phyloP scores from a whole-genome alignment of 1,140 invertebrate genomes.

The Drosophila murphyi region DNA sequence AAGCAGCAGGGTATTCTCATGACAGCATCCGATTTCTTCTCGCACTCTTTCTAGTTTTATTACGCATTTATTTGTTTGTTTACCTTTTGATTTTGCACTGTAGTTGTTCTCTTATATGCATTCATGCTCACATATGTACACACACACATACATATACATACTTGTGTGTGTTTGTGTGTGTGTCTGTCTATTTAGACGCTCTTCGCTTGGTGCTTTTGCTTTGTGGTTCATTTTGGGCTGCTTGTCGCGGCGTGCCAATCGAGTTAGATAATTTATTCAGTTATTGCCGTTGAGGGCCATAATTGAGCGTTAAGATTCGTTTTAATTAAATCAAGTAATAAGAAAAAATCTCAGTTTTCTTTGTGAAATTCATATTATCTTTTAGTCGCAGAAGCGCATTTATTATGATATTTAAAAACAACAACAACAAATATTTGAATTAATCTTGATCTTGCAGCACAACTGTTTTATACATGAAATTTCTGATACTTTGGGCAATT shows the following conservation, averaged over 20 bases:
- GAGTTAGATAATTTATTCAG: constrained; percentile 42
- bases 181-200: constrained; percentile 6
- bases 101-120: constrained; percentile 52
- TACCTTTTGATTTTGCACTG: constrained; percentile 68
- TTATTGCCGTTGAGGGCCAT: constrained; percentile 1
- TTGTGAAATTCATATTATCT: no score
- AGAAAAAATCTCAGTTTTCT: not conserved
- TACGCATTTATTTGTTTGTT: constrained; percentile 74
- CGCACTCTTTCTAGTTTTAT: constrained; percentile 44
- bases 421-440: not conserved
- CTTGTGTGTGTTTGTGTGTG: constrained; percentile 35
- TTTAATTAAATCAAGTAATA: not conserved
- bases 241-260: constrained; percentile 29
- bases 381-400: no score
- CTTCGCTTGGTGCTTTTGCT: constrained; percentile 21
- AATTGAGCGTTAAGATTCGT: not conserved
- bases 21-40: constrained; percentile 1
- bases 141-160: constrained; percentile 1
- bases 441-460: constrained; percentile 88
- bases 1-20: not conserved
- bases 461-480: constrained; percentile 97
- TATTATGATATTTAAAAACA: no score
- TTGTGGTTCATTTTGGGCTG: not conserved
- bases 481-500: constrained; percentile 97
- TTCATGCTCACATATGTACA: constrained; percentile 1